Base-by-base conservation (phyloP, 2,888 invertebrate species). In the Caenorhabditis imperialis region DNA sequence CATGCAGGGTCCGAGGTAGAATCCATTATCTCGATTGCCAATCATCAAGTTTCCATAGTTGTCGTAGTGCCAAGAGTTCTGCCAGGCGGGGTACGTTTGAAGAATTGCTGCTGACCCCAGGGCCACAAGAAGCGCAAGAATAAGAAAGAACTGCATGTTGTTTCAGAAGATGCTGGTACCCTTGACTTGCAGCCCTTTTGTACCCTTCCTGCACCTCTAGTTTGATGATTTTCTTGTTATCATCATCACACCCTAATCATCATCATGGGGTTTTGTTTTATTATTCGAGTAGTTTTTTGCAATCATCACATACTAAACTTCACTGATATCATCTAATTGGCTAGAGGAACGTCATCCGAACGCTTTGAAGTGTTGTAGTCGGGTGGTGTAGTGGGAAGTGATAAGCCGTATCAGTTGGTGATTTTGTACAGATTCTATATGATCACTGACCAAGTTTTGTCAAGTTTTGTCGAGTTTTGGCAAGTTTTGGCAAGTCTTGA, bases 21-120 rank as follows among this genome's bases (percentile, higher is more conserved):
- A 74, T 42, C 73, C 73, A 57, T 55, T 65, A 60, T 55, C 33
- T 1, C 61, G 67, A 27, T 60, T 74, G 1, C 73, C 73, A 55
- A 67, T 42, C 48, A 55, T 30, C 23, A 61, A 44, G 44, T 74
- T 74, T 23, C 73, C 65, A 51, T 61, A 61, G 18, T 30, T 54
- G 25, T 72, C 72, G 23, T 54, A 65, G 14, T 72, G 72, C 70
- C 60, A 70, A 12, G 30, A 25, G 23, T 38, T 44, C 23, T 67
- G 65, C 5, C 23, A 45, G 2, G 42, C 30, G 20, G 60, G 60
- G 20, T 40, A 60, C 2, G 47, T 30, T 8, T n/a, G 18, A 35
- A 54, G 6, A 7, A 61, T 61, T 10, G 18, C 51, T 22, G 69
- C n/a, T n/a, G n/a, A n/a, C n/a, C n/a, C n/a, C n/a, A n/a, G 30